phyloP scores from a whole-genome alignment of 1,140 invertebrate genomes.

The Nautilus pompilius region DNA sequence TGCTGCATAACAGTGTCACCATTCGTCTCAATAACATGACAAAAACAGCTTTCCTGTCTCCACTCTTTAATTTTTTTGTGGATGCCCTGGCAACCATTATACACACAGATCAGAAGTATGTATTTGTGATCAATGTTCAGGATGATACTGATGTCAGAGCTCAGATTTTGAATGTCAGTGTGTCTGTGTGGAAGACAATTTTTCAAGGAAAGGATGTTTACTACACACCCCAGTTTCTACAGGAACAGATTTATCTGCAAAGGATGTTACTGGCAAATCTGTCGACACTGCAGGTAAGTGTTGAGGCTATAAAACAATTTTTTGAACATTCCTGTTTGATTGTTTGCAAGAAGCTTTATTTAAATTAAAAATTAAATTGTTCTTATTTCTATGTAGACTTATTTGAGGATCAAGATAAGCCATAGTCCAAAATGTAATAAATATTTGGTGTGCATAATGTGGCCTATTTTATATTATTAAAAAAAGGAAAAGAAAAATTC shows the following conservation, averaged over 20 bases:
- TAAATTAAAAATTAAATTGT: too few relatives aligned
- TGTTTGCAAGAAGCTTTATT: not conserved
- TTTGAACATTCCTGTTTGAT: not conserved
- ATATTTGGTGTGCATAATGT: too few relatives aligned
- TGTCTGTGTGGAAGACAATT: constrained; percentile 76
- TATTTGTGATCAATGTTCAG: constrained; percentile 90
- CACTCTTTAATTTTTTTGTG: constrained; percentile 82
- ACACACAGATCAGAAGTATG: constrained; percentile 86
- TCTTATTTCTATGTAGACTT: too few relatives aligned
- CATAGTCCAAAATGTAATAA: too few relatives aligned
- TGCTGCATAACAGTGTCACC: constrained; percentile 93
- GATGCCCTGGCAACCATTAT: constrained; percentile 90
- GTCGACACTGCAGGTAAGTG: constrained; percentile 76
- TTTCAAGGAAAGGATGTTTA: constrained; percentile 68
- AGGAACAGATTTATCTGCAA: constrained; percentile 92
- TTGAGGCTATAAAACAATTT: too few relatives aligned
- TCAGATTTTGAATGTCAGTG: constrained; percentile 90
- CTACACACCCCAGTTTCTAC: constrained; percentile 82
- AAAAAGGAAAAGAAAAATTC: too few relatives aligned
- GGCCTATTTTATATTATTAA: too few relatives aligned
- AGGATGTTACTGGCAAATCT: constrained; percentile 78
- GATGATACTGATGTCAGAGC: constrained; percentile 71
- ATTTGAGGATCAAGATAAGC: too few relatives aligned
- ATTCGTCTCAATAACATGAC: constrained; percentile 91
- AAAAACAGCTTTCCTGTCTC: constrained; percentile 87